phyloP scores from a whole-genome alignment of 2,888 invertebrate genomes.

The Troides helena region DNA sequence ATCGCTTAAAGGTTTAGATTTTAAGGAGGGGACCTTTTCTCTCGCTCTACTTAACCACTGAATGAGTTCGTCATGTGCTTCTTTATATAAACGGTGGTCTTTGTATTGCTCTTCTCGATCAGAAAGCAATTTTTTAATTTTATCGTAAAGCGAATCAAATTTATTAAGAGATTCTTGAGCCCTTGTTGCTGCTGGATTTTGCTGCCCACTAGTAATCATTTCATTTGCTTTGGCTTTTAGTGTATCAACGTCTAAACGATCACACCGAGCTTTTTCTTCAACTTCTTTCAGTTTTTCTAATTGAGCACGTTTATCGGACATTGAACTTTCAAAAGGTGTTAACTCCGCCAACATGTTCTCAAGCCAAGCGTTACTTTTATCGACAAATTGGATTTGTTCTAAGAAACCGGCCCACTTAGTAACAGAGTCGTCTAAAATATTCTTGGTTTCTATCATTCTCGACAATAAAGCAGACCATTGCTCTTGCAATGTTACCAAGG shows the following conservation, averaged over 20 bases:
- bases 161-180: constrained; percentile 91
- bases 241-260: constrained; percentile 93
- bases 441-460: constrained; percentile 94
- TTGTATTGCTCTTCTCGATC: constrained; percentile 93
- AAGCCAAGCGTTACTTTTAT: constrained; percentile 89
- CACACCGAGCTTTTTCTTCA: constrained; percentile 93
- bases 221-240: constrained; percentile 91
- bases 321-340: constrained; percentile 87
- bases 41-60: constrained; percentile 93
- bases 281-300: constrained; percentile 91
- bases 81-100: constrained; percentile 93
- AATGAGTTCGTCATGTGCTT: constrained; percentile 93
- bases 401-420: constrained; percentile 95
- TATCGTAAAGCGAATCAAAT: constrained; percentile 89
- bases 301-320: constrained; percentile 92
- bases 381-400: constrained; percentile 91
- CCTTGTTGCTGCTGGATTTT: constrained; percentile 89
- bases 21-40: constrained; percentile 93
- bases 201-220: constrained; percentile 92
- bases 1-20: constrained; percentile 91
- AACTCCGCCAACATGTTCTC: constrained; percentile 87
- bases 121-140: constrained; percentile 86
- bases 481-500: constrained; percentile 90
- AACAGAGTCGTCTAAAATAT: constrained; percentile 91
- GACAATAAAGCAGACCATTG: constrained; percentile 93